Evolutionary conservation across 2,113 vertebrate genomes (phyloP).

Genomic region (Lasiurus cinereus): DNA sequence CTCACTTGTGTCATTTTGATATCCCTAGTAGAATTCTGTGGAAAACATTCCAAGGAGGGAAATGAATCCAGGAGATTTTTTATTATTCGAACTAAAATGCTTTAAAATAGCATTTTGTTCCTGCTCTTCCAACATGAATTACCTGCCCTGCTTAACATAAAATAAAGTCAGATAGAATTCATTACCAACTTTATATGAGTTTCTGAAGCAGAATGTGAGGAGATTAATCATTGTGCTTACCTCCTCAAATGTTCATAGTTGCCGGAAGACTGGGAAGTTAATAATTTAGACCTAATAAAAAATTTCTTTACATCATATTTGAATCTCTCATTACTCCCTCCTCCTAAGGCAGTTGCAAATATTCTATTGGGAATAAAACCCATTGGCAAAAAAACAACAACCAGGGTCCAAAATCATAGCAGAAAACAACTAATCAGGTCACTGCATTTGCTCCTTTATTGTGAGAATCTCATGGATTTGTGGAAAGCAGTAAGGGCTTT

Average conservation of each 20-base stretch:
- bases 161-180: slow-evolving; percentile 22
- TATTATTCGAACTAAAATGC: slow-evolving; percentile 3
- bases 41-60: not conserved
- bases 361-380: fast-evolving
- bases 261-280: not conserved
- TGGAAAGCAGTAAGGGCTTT: not conserved
- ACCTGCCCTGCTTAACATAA: not conserved
- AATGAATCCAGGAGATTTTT: not conserved
- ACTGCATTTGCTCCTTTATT: not conserved
- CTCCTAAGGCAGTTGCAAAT: fast-evolving
- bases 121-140: not conserved
- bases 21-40: not conserved
- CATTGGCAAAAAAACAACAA: not conserved
- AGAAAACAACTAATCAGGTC: slow-evolving; percentile 1
- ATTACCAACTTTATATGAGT: not conserved
- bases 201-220: not conserved
- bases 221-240: not conserved
- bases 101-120: slow-evolving; percentile 17
- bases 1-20: not conserved
- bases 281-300: not conserved
- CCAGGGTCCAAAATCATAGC: not conserved
- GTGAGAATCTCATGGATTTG: not conserved
- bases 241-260: slow-evolving; percentile 1
- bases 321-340: not conserved
- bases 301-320: not conserved